These are phyloP conservation scores for Cryptus viduatorius DNA, from an alignment of 2,888 invertebrate species.

Conservation along the genomic window DNA sequence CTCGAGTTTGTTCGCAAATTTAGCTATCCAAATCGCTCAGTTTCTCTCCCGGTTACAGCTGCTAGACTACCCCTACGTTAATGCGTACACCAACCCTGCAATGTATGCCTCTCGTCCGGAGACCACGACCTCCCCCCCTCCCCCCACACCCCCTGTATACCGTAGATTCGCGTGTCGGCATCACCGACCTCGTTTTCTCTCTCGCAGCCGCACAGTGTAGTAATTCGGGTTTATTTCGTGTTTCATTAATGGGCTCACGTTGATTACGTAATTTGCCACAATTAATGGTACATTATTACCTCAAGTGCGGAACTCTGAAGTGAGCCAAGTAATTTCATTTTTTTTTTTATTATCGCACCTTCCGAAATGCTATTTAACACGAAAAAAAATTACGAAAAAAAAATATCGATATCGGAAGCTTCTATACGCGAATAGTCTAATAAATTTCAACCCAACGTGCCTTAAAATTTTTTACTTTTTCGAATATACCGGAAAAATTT, in stretches of 20 bases:
- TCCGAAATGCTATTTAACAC: too few species aligned
- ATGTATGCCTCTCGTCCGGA: neutral
- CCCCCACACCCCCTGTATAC: neutral
- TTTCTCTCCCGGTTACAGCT: slow-evolving; percentile 5
- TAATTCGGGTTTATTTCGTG: slow-evolving; percentile 15
- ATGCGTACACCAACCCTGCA: neutral
- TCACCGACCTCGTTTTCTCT: slow-evolving; percentile 16
- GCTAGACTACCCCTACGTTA: slow-evolving; percentile 3
- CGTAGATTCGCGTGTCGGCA: neutral
- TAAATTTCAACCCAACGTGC: too few species aligned
- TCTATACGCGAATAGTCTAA: too few species aligned
- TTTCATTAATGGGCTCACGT: slow-evolving; percentile 2
- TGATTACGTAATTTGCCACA: slow-evolving; percentile 9
- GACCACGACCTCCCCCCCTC: neutral
- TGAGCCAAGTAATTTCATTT: neutral
- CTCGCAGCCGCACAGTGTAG: slow-evolving; percentile 1
- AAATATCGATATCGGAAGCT: too few species aligned
- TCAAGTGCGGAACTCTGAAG: neutral
- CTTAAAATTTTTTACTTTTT: too few species aligned
- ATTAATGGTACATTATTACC: slow-evolving; percentile 18
- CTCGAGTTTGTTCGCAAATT: slow-evolving; percentile 53
- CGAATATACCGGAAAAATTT: too few species aligned
- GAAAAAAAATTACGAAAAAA: too few species aligned
- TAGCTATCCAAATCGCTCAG: slow-evolving; percentile 53
- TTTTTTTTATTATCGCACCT: neutral